Evolutionary conservation across 35 echinoderm and acorn worm genomes (phyloP), one percentile per base, ranked within the genome.

Genomic region (Diadema setosum): DNA sequence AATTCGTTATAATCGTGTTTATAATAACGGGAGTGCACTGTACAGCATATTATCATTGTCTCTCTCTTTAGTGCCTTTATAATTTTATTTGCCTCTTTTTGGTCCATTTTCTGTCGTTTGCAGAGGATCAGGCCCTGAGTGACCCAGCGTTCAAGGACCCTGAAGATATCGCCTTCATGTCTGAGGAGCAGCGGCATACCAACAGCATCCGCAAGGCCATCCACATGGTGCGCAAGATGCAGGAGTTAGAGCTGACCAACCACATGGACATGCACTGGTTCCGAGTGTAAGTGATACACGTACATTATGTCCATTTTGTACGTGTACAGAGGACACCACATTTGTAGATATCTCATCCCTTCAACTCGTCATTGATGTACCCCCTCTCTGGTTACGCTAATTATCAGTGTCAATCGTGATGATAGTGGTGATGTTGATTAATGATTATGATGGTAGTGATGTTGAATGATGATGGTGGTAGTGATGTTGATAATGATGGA

Each of bases 111-210:
- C 27, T 46, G 7, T 67, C 37, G 5, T 11, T 67, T 33, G n/a
- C 29, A 99, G 96, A 99, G 43, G 89, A 89, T 2, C 42, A 81
- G 12, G 96, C 84, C 24, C 76, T 92, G 23, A 95, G 92, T 87
- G 96, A 99, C 78, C 89, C 92, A 24, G 85, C 67, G 31, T 94
- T 99, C 75, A 32, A 84, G 0, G 52, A 94, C 65, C 39, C 81
- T 23, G 74, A 89, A 60, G 86, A 91, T 31, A 45, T 94, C 3
- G 75, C 96, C 9, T 99, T 99, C 49, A 92, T 99, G 96, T 89
- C 81, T 0, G 60, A 75, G 34, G 89, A 99, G 40, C 83, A 99
- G 21, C 86, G 85, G 0, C 91, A 92, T 80, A 85, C 92, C 12
- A 87, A 89, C 70, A 90, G 89, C 58, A 83, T 94, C 15, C 23